Conservation (phyloP, 92 coral and sea anemone genomes). For the Phenganax subtilis region DNA sequence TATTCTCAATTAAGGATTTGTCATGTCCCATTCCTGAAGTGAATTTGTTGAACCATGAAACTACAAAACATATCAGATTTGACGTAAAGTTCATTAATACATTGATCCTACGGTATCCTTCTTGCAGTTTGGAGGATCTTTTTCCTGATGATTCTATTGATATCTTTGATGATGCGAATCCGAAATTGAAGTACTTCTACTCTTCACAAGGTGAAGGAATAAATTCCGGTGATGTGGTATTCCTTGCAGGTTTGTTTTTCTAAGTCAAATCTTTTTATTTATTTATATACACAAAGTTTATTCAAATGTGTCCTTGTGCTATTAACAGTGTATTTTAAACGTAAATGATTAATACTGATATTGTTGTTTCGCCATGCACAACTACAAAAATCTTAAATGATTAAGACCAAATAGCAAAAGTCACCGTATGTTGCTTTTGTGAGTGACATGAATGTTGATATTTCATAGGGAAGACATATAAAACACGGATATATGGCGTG, state of each 20-base stretch:
- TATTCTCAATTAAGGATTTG: no score
- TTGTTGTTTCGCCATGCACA: no score
- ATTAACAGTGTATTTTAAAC: no score
- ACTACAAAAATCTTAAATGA: no score
- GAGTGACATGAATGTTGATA: neutral
- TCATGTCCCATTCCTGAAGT: no score
- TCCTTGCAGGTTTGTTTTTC: slow-evolving; percentile 63
- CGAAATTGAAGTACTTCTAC: slow-evolving; percentile 56
- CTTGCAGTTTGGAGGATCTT: slow-evolving; percentile 36
- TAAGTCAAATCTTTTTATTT: neutral
- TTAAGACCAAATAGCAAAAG: no score
- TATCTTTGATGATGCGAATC: slow-evolving; percentile 39
- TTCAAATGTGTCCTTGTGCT: neutral
- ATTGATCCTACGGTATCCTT: neutral
- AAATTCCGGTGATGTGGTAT: slow-evolving; percentile 64
- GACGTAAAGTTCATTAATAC: neutral
- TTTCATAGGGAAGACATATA: slow-evolving; percentile 60
- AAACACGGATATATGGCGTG: slow-evolving; percentile 74
- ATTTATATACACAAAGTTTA: neutral
- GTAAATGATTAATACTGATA: no score
- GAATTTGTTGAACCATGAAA: no score
- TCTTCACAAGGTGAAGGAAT: slow-evolving; percentile 49
- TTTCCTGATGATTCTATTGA: slow-evolving; percentile 51
- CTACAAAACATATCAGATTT: no score
- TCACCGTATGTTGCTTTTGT: no score